A percentile compares a stretch with the other conserved stretches of the same genome.
phyloP scores from a whole-genome alignment of 2,797 vertebrate species.

The Parotocinclus haroldoi region DNA sequence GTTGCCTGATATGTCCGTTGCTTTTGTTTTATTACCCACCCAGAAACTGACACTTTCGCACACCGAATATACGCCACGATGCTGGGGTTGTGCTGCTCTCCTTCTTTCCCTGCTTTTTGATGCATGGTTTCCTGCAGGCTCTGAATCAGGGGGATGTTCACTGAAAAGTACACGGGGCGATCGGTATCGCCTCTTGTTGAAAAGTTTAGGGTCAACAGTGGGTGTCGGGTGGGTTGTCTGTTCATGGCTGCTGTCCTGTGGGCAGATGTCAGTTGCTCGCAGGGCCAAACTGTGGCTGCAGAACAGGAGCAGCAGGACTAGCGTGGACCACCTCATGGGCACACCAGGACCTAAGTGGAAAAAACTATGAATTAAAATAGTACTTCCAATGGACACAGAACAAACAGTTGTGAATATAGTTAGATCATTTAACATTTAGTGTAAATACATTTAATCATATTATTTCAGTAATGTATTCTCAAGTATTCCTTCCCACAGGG shows the following conservation, averaged over 20 bases:
- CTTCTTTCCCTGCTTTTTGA: constrained; percentile 68
- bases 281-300: constrained; percentile 79
- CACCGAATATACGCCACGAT: constrained; percentile 90
- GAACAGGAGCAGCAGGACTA: constrained; percentile 89
- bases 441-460: no score
- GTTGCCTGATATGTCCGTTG: constrained; percentile 92
- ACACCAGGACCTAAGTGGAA: constrained; percentile 38
- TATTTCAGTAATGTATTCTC: no score
- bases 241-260: constrained; percentile 47
- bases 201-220: constrained; percentile 84
- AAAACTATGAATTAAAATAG: neutral
- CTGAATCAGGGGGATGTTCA: constrained; percentile 76
- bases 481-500: no score
- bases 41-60: constrained; percentile 92
- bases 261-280: constrained; percentile 73
- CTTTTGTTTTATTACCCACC: constrained; percentile 94
- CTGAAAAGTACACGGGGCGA: constrained; percentile 92
- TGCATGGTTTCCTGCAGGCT: constrained; percentile 44
- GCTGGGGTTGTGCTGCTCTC: constrained; percentile 72
- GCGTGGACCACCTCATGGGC: constrained; percentile 91
- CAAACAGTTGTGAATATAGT: no score
- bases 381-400: no score
- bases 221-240: constrained; percentile 52
- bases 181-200: constrained; percentile 79
- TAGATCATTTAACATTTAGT: no score